Base-by-base conservation (phyloP, 2,888 invertebrate species). In the Nasonia oneida region DNA sequence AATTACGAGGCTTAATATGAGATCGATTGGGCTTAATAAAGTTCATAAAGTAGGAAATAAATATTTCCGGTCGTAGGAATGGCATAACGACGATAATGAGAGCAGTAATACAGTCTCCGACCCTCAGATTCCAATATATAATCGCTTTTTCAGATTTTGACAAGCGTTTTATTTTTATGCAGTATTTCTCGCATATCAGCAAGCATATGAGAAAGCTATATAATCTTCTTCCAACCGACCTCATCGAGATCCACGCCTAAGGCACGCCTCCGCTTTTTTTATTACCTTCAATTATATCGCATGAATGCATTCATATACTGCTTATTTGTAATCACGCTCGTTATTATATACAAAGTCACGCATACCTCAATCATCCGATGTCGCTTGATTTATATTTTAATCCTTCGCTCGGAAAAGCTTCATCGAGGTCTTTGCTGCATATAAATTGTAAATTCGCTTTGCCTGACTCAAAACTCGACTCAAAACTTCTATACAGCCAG, bases 121-220 rank as follows among this genome's bases (percentile, higher is more conserved):
- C 10, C 18, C 3, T 1, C 29, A 37, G n/a, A 18, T 70, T 33
- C n/a, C 15, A 74, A 71, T 33, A 33, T 71, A 74, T 74, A 85
- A 78, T 85, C 73, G 78, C 71, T 78, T 81, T 81, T 73, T 29
- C 15, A 53, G 15, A 15, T 6, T 47, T 82, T 82, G 73, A 78
- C 73, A 74, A 67, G 29, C 29, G n/a, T 64, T 53, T 18, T 50
- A 61, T 57, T 85, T 61, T 33, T 50, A 33, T 50, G 15, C 37
- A 37, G 50, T 61, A 81, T 84, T n/a, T 76, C 61, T 23, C n/a
- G 14, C 42, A 47, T 33, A 15, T 61, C 18, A 10, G 70, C 15
- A 70, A 70, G 4, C 15, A 53, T 18, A 53, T 53, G 10, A 53
- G 53, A 47, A 64, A 3, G 23, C 64, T 64, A 23, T 64, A 18